These are phyloP conservation scores for Doryteuthis pealeii DNA, from an alignment of 1,140 invertebrate genomes.

Conservation along the genomic window DNA sequence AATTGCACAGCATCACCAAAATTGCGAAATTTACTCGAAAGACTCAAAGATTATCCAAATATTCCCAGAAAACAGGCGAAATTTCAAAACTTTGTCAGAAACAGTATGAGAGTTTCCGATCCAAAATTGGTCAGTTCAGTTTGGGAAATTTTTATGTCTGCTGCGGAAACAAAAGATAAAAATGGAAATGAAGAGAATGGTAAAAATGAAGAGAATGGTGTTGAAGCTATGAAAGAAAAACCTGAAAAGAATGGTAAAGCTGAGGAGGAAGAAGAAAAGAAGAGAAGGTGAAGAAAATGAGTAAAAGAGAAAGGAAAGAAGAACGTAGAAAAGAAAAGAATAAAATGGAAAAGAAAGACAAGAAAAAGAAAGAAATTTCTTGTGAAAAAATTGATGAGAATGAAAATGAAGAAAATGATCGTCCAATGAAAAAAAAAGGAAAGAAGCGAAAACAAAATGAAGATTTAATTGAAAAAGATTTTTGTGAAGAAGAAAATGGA, in stretches of 20 bases:
- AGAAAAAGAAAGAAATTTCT: not conserved
- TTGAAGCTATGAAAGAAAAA: too few relatives aligned
- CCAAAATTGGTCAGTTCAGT: not conserved
- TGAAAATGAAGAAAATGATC: too few relatives aligned
- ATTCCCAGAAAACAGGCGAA: conserved; percentile 89
- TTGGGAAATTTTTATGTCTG: not conserved
- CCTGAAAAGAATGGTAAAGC: too few relatives aligned
- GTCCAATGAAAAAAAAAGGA: too few relatives aligned
- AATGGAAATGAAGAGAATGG: not conserved
- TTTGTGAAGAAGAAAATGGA: too few relatives aligned
- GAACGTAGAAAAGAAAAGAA: not conserved
- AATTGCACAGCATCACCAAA: conserved; percentile 64
- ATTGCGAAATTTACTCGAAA: conserved; percentile 70
- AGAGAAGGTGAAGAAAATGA: not conserved
- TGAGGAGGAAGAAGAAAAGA: not conserved
- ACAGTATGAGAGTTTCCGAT: not conserved
- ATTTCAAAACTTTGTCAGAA: conserved; percentile 63
- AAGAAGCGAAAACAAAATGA: too few relatives aligned
- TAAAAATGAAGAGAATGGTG: not conserved
- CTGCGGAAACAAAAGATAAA: not conserved
- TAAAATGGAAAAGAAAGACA: not conserved
- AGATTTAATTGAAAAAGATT: too few relatives aligned
- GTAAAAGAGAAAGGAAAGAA: not conserved
- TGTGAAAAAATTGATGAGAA: too few relatives aligned
- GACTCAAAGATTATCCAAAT: conserved; percentile 76